Percentiles rank a stretch among this genome's conserved stretches.
These are phyloP conservation scores for Drosophila azteca DNA, from an alignment of 1,140 invertebrate genomes.

Conservation along the genomic window DNA sequence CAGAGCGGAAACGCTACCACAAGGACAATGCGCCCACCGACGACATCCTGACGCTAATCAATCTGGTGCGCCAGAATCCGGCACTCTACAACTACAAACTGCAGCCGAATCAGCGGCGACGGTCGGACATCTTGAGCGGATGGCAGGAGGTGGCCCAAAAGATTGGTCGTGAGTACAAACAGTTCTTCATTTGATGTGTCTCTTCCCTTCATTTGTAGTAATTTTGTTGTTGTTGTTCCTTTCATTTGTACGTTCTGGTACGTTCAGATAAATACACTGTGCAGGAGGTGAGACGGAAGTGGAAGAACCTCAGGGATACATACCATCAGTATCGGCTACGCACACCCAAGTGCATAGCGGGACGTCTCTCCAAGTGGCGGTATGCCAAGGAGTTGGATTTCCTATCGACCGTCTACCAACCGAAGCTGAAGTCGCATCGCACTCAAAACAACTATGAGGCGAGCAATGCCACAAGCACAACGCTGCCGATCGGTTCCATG, in stretches of 20 bases:
- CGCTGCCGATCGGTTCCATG: slow-evolving; percentile 44
- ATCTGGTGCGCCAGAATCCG: slow-evolving; percentile 78
- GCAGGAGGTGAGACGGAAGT: slow-evolving; percentile 78
- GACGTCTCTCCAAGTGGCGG: slow-evolving; percentile 76
- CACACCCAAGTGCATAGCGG: slow-evolving; percentile 76
- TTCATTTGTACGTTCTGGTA: neutral
- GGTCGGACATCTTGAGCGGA: slow-evolving; percentile 72
- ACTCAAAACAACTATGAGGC: slow-evolving; percentile 35
- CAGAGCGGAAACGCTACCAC: slow-evolving; percentile 80
- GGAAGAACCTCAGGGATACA: slow-evolving; percentile 79
- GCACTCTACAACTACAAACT: slow-evolving; percentile 81
- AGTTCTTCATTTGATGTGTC: neutral
- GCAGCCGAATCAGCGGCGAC: slow-evolving; percentile 73
- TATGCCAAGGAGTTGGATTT: slow-evolving; percentile 79
- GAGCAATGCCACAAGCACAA: slow-evolving; percentile 4
- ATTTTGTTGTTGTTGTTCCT: too few species aligned
- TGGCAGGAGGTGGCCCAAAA: slow-evolving; percentile 75
- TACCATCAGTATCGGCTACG: slow-evolving; percentile 81
- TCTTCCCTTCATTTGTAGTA: neutral
- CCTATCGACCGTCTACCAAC: slow-evolving; percentile 76
- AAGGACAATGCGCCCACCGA: slow-evolving; percentile 79
- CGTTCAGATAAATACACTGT: slow-evolving; percentile 75
- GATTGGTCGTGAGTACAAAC: slow-evolving; percentile 71
- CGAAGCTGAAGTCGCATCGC: slow-evolving; percentile 76
- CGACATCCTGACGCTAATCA: slow-evolving; percentile 76